These are phyloP conservation scores for Glareola pratincola DNA, from an alignment of 2,113 vertebrate genomes.

Conservation along the genomic window DNA sequence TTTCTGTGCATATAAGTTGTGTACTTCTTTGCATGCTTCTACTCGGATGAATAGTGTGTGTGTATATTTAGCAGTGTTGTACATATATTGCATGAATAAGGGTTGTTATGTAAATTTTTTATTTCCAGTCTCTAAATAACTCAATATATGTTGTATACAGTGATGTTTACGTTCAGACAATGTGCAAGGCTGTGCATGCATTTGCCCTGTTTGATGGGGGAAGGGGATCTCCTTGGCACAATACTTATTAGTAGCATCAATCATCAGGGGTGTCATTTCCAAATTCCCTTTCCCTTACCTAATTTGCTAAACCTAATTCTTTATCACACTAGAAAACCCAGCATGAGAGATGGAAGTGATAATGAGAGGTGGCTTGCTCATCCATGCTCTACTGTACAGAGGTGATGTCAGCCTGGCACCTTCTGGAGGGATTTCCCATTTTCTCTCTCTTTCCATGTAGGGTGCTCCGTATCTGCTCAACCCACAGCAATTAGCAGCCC, in stretches of 20 bases:
- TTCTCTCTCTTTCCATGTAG: background rate
- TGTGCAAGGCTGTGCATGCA: background rate
- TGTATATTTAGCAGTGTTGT: background rate
- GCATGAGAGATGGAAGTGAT: conserved; percentile 64
- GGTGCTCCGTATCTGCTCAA: background rate
- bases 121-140: background rate
- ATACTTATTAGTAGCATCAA: conserved; percentile 69
- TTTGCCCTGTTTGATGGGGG: background rate
- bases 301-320: conserved; percentile 73
- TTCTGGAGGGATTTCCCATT: background rate
- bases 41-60: background rate
- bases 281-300: conserved; percentile 67
- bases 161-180: background rate
- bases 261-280: conserved; percentile 65
- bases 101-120: background rate
- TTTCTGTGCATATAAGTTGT: background rate
- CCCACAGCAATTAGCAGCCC: background rate
- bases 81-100: background rate
- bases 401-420: background rate
- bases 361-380: conserved; percentile 61
- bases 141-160: background rate
- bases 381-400: conserved; percentile 49
- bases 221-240: conserved; percentile 30
- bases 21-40: background rate
- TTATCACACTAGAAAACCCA: conserved; percentile 55